A percentile compares a stretch with the other conserved stretches of the same genome.
Evolutionary conservation across 2,797 vertebrate genomes (phyloP).

Genomic region (Hoplostethus mediterraneus): DNA sequence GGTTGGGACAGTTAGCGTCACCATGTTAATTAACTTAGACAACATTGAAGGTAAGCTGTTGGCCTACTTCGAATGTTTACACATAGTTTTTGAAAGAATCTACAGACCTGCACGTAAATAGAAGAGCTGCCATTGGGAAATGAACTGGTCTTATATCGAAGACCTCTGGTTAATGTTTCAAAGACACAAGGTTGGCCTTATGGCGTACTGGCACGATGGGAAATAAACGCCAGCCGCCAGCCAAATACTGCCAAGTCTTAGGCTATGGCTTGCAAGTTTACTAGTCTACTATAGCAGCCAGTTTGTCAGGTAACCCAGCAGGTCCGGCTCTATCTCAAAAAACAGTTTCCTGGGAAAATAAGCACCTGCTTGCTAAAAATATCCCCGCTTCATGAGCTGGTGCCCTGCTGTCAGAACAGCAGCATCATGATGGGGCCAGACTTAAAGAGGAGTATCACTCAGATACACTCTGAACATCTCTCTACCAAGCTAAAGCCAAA

Average conservation of each 20-base stretch:
- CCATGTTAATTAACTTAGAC: neutral
- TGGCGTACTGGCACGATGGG: constrained; percentile 39
- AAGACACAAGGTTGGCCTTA: constrained; percentile 44
- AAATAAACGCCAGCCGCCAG: constrained; percentile 44
- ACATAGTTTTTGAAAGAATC: neutral
- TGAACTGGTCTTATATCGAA: constrained; percentile 19
- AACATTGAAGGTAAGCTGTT: neutral
- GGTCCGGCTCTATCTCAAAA: constrained; percentile 43
- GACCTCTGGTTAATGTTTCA: constrained; percentile 18
- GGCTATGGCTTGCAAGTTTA: constrained; percentile 42
- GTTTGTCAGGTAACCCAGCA: constrained; percentile 56
- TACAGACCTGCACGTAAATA: neutral
- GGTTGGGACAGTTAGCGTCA: neutral
- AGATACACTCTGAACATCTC: neutral
- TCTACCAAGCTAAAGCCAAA: neutral
- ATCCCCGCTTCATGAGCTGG: constrained; percentile 10
- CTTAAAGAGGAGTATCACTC: neutral
- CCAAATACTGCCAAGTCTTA: constrained; percentile 49
- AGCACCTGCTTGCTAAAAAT: constrained; percentile 10
- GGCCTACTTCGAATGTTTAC: constrained; percentile 1
- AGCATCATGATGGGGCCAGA: no score
- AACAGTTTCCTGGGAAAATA: constrained; percentile 12
- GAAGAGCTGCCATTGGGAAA: constrained; percentile 2
- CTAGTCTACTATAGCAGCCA: constrained; percentile 24
- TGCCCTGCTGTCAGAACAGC: neutral